These are phyloP conservation scores for Rhimphoctona megacephalus DNA, from an alignment of 2,888 invertebrate genomes.

Conservation along the genomic window DNA sequence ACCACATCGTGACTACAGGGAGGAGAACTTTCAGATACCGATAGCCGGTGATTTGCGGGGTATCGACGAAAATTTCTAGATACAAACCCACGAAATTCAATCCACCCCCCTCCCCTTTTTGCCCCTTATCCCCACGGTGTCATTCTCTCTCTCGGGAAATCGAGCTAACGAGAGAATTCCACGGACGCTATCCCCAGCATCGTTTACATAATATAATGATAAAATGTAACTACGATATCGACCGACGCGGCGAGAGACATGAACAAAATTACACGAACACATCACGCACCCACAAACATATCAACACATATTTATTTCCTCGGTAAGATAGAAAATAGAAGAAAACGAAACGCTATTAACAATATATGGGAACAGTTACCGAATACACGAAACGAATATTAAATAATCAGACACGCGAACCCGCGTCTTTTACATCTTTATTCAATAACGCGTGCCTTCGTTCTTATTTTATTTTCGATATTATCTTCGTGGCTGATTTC, in stretches of 20 bases:
- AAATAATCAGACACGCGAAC: slow-evolving; percentile 13
- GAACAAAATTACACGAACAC: slow-evolving; percentile 16
- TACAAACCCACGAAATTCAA: slow-evolving; percentile 10
- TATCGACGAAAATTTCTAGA: slow-evolving; percentile 80
- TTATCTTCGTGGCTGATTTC: slow-evolving; percentile 7
- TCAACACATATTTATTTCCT: slow-evolving; percentile 28
- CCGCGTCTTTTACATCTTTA: slow-evolving; percentile 42
- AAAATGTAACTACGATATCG: slow-evolving; percentile 28
- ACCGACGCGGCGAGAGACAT: background rate
- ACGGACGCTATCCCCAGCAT: slow-evolving; percentile 20
- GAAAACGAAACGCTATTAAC: background rate
- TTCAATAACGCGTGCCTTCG: slow-evolving; percentile 72
- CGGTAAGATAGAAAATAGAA: background rate
- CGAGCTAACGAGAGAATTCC: slow-evolving; percentile 54
- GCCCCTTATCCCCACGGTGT: background rate
- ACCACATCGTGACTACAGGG: slow-evolving; percentile 70
- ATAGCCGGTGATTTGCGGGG: slow-evolving; percentile 78
- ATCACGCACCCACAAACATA: background rate
- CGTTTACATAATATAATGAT: slow-evolving; percentile 28
- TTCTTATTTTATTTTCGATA: slow-evolving; percentile 52
- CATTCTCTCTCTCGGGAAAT: slow-evolving; percentile 53
- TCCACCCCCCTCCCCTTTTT: background rate
- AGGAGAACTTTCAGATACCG: slow-evolving; percentile 74
- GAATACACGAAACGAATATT: background rate
- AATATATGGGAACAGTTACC: slow-evolving; percentile 11